phyloP scores from a whole-genome alignment of 1,140 invertebrate species.

The Lepidurus apus region DNA sequence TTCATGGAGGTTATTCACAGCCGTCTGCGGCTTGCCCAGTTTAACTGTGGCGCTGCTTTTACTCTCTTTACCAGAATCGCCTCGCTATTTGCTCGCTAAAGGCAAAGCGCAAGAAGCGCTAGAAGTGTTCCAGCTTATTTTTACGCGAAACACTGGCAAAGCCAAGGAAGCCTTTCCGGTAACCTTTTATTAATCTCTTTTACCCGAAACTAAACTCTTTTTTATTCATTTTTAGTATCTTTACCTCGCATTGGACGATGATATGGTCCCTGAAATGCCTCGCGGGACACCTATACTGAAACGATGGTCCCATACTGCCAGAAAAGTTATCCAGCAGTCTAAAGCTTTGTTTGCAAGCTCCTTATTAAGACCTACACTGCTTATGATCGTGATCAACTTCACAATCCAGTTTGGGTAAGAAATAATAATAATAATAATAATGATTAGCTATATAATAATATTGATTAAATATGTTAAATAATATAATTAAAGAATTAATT shows the following conservation, averaged over 20 bases:
- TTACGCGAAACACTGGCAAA: conserved; percentile 60
- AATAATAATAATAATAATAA: conserved; percentile 13
- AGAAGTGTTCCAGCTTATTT: conserved; percentile 70
- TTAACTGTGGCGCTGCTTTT: conserved; percentile 58
- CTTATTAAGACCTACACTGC: conserved; percentile 70
- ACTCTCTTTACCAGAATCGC: conserved; percentile 73
- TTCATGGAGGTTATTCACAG: conserved; percentile 75
- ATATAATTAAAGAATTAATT: not conserved
- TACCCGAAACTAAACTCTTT: not conserved
- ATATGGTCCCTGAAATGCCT: conserved; percentile 34
- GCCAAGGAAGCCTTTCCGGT: conserved; percentile 57
- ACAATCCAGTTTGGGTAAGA: conserved; percentile 76
- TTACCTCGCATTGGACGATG: conserved; percentile 66
- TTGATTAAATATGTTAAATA: not conserved
- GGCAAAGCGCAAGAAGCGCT: conserved; percentile 64
- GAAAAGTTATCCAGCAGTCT: conserved; percentile 70
- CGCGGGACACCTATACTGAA: not conserved
- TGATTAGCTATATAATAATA: not conserved
- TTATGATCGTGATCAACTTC: conserved; percentile 79
- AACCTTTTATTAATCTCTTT: not conserved
- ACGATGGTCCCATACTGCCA: conserved; percentile 58
- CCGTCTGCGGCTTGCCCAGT: conserved; percentile 64
- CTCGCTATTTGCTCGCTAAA: conserved; percentile 71
- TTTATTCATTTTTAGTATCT: conserved; percentile 44
- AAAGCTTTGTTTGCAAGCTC: conserved; percentile 69